These are phyloP conservation scores for Manis javanica DNA, from an alignment of 2,797 vertebrate species.

Conservation along the genomic window DNA sequence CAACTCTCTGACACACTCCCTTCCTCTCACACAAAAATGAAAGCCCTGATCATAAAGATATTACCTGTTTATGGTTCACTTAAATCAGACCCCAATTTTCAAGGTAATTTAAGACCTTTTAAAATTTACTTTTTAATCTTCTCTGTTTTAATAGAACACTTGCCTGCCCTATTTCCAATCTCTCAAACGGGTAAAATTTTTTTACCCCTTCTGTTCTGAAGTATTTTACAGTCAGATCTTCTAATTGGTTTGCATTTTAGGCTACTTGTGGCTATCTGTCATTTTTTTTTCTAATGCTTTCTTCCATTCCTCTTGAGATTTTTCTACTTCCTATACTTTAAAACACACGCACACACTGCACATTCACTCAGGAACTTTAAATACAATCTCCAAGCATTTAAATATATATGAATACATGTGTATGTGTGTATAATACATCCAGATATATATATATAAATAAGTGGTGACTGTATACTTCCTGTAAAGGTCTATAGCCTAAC, in stretches of 20 bases:
- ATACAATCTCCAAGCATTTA: slow-evolving; percentile 32
- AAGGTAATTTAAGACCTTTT: slow-evolving; percentile 8
- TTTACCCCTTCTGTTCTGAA: slow-evolving; percentile 9
- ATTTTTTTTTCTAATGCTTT: background rate
- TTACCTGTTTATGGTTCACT: background rate
- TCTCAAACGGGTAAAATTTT: slow-evolving; percentile 19
- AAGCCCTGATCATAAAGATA: background rate
- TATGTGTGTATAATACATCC: background rate
- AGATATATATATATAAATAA: background rate
- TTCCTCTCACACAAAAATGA: slow-evolving; percentile 7
- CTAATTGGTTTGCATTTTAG: slow-evolving; percentile 24
- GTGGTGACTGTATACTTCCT: background rate
- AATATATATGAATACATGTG: slow-evolving; percentile 1
- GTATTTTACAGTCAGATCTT: slow-evolving; percentile 7
- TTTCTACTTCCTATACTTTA: slow-evolving; percentile 9
- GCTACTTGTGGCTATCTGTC: background rate
- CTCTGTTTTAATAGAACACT: slow-evolving; percentile 32
- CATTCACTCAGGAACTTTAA: background rate
- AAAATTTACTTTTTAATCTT: slow-evolving; percentile 33
- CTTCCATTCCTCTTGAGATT: slow-evolving; percentile 7
- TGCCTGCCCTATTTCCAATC: background rate
- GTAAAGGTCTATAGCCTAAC: background rate
- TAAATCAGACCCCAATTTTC: slow-evolving; percentile 16
- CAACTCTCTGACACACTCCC: background rate
- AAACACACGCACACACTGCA: background rate